Evolutionary conservation across 2,113 vertebrate species (phyloP).

Genomic region (Chauna torquata): DNA sequence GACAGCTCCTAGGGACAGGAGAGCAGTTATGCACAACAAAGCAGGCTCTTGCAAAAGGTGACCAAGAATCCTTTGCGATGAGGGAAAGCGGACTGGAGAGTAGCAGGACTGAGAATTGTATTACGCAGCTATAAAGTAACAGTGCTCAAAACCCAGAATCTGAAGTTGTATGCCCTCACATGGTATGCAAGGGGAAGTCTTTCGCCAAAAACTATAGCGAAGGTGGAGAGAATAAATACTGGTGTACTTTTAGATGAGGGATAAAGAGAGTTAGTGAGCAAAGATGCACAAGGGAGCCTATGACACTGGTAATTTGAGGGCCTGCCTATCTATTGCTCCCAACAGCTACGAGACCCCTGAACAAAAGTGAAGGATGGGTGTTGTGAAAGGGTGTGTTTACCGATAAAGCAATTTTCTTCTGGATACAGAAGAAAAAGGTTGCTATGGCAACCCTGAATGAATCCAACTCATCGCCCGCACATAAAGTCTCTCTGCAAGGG

Average conservation of each 20-base stretch:
- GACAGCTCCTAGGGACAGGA: neutral
- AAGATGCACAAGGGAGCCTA: neutral
- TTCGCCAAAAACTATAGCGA: neutral
- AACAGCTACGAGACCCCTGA: neutral
- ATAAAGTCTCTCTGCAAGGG: neutral
- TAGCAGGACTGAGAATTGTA: neutral
- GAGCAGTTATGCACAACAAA: neutral
- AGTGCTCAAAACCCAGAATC: neutral
- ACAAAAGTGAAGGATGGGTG: neutral
- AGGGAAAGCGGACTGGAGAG: neutral
- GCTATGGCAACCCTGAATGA: neutral
- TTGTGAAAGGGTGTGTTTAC: neutral
- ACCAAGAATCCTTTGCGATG: neutral
- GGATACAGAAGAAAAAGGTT: neutral
- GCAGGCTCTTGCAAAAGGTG: neutral
- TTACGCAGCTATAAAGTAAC: neutral
- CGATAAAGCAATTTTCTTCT: neutral
- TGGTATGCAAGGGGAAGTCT: neutral
- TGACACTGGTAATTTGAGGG: neutral
- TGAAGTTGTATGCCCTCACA: neutral
- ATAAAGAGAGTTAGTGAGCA: neutral
- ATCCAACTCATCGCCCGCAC: conserved; percentile 16
- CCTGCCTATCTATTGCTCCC: neutral
- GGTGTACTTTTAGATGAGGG: neutral
- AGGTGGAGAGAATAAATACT: neutral